phyloP scores from a whole-genome alignment of 1,140 invertebrate species.

The Pantala flavescens region DNA sequence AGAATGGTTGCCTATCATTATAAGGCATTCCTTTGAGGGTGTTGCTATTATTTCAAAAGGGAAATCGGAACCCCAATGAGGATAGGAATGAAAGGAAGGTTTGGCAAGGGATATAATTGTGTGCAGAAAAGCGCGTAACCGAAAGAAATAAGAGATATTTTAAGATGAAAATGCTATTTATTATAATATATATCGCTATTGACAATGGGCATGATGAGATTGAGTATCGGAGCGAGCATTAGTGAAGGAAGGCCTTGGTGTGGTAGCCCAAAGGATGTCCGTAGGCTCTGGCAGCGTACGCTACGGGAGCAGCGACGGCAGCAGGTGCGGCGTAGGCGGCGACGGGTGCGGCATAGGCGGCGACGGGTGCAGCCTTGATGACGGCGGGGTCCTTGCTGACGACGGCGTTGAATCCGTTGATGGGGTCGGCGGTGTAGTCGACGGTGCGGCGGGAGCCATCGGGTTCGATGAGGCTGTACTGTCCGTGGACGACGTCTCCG shows the following conservation, averaged over 20 bases:
- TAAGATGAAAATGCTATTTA: too few relatives aligned
- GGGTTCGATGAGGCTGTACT: slow-evolving; percentile 24
- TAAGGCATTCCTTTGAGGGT: too few relatives aligned
- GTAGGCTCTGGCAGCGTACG: background rate
- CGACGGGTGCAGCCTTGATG: slow-evolving; percentile 9
- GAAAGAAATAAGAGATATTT: too few relatives aligned
- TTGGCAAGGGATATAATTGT: too few relatives aligned
- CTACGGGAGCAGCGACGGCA: too few relatives aligned
- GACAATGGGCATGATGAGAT: too few relatives aligned
- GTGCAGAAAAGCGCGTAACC: too few relatives aligned
- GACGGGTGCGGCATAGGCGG: background rate
- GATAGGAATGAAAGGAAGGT: too few relatives aligned
- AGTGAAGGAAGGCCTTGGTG: background rate
- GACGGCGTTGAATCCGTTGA: slow-evolving; percentile 27
- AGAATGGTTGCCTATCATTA: too few relatives aligned
- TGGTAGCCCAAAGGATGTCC: background rate
- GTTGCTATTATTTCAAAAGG: too few relatives aligned
- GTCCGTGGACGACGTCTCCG: slow-evolving; percentile 37
- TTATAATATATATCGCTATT: too few relatives aligned
- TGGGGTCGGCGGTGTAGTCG: slow-evolving; percentile 39
- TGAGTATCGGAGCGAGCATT: background rate
- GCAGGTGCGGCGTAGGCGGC: slow-evolving; percentile 21
- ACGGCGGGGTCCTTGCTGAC: slow-evolving; percentile 32
- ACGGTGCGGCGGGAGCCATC: slow-evolving; percentile 37
- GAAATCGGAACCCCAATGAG: too few relatives aligned